A percentile compares a stretch with the other conserved stretches of the same genome.
Conservation (phyloP, 2,888 invertebrate genomes). For the Drosophila neotestacea region DNA sequence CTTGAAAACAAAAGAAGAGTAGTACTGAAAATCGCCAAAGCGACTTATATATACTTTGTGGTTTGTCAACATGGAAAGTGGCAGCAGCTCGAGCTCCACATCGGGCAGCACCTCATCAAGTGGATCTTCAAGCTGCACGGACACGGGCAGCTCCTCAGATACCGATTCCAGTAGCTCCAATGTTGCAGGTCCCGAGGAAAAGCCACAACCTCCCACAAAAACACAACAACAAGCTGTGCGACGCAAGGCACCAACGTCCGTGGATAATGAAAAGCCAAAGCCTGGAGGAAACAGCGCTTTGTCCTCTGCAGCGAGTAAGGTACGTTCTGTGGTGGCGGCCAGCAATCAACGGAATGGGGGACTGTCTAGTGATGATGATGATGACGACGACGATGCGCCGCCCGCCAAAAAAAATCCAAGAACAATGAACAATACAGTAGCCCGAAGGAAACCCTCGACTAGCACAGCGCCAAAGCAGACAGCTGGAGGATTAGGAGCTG, state of each 20-base stretch:
- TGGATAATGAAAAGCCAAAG: constrained; percentile 54
- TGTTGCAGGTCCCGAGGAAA: constrained; percentile 80
- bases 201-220: constrained; percentile 72
- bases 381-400: constrained; percentile 71
- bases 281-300: constrained; percentile 33
- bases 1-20: neutral
- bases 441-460: constrained; percentile 51
- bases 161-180: constrained; percentile 88
- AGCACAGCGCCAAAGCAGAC: constrained; percentile 26
- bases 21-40: neutral
- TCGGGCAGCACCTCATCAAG: constrained; percentile 89
- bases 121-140: constrained; percentile 90
- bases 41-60: constrained; percentile 4
- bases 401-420: constrained; percentile 63
- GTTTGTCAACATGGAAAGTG: constrained; percentile 42
- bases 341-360: constrained; percentile 70
- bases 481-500: neutral
- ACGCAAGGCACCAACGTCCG: constrained; percentile 40
- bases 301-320: constrained; percentile 56
- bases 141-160: constrained; percentile 86
- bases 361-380: constrained; percentile 87
- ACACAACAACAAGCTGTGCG: constrained; percentile 32
- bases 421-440: constrained; percentile 40
- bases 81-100: constrained; percentile 87
- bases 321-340: constrained; percentile 59